Evolutionary conservation across 2,888 invertebrate genomes (phyloP), one percentile per base, ranked within the genome.

Genomic region (Calameuta filiformis): DNA sequence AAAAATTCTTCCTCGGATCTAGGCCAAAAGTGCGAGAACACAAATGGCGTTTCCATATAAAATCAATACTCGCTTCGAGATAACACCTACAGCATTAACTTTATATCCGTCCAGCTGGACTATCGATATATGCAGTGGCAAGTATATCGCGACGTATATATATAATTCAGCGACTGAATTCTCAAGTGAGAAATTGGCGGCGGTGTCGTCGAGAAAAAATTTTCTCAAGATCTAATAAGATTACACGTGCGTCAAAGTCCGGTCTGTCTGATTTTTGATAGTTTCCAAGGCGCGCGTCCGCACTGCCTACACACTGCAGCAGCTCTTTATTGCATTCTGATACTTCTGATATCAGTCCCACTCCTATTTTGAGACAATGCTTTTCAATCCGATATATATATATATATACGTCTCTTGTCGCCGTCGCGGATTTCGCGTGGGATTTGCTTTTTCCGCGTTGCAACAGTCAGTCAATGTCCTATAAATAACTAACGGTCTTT

Each of bases 11-110:
- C 75, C 12, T 73, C 69, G 80, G 83, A 84, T 85, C 80, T 83
- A 84, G 85, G 82, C 80, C 81, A 81, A 85, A 85, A 85, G 82
- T 85, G 81, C 84, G 82, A 80, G 81, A 83, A 83, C 75, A 34
- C 73, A 75, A 74, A 77, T 77, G 73, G 81, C 80, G 81, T 81
- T 56, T 56, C 56, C 23, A 56, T 56, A 23, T 56, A 23, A 56
- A 56, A 23, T 56, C 56, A 15, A 56, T 56, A 56, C 56, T 9
- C 56, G 56, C 9, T 56, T 23, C 56, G 56, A 23, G 9, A 56
- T 56, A 56, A 56, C 56, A 56, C 23, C 6, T 56, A 56, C 9
- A 1, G 40, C 4, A 40, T 40, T 4, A 6, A 23, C 23, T 9
- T 56, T 56, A 23, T 0, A 9, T 56, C 9, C 15, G 40, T 23